A percentile compares a stretch with the other conserved stretches of the same genome.
Evolutionary conservation across 2,888 invertebrate species (phyloP).

Genomic region (Pristionchus fissidentatus): DNA sequence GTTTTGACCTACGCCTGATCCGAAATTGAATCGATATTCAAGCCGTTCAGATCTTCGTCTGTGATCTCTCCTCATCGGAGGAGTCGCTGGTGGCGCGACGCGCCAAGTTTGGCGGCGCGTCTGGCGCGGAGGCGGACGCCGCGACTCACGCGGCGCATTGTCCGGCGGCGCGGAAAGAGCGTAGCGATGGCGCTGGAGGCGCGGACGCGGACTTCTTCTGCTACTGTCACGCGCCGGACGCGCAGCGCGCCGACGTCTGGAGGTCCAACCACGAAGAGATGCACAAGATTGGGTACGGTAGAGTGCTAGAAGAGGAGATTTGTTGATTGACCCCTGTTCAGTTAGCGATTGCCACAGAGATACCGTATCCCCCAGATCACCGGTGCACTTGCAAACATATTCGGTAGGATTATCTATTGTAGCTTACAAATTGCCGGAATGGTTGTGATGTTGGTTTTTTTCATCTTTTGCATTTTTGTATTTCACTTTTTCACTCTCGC

Average conservation of each 20-base stretch:
- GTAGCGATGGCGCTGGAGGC: background rate
- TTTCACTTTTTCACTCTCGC: background rate
- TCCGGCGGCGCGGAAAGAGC: background rate
- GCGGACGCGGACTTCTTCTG: constrained; percentile 22
- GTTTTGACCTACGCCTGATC: background rate
- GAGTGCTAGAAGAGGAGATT: constrained; percentile 39
- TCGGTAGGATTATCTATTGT: constrained; percentile 7
- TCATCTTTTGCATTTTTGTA: too few relatives aligned
- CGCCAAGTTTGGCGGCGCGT: constrained; percentile 30
- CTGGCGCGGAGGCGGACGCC: constrained; percentile 31
- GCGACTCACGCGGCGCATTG: constrained; percentile 14
- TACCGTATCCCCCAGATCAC: constrained; percentile 8
- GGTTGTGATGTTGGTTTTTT: constrained; percentile 31
- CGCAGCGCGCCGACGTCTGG: constrained; percentile 33
- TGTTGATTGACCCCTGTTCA: background rate
- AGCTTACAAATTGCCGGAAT: constrained; percentile 26
- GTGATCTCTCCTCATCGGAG: constrained; percentile 43
- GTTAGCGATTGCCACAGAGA: too few relatives aligned
- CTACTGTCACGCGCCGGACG: constrained; percentile 37
- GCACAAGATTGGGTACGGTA: constrained; percentile 41
- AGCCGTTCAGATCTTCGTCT: constrained; percentile 18
- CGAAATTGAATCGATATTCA: background rate
- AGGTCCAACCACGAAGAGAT: constrained; percentile 44
- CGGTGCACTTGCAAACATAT: constrained; percentile 1
- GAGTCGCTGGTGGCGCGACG: constrained; percentile 47